Percentiles rank a stretch among this genome's conserved stretches.
Evolutionary conservation across 2,797 vertebrate genomes (phyloP).

Genomic region (Arrhamphus sclerolepis): DNA sequence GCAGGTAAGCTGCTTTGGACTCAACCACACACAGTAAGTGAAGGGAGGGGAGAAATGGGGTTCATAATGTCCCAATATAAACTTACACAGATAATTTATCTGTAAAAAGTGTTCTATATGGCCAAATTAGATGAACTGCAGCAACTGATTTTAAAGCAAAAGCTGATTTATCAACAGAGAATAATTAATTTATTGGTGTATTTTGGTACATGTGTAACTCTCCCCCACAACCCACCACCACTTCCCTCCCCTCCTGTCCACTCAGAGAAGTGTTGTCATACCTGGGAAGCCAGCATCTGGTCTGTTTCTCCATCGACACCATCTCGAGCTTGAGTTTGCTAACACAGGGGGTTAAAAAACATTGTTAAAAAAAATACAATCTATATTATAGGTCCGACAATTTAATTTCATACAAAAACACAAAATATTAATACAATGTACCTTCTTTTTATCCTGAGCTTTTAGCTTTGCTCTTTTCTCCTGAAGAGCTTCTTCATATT

Average conservation of each 20-base stretch:
- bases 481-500: slow-evolving; percentile 90
- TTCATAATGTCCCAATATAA: slow-evolving; percentile 31
- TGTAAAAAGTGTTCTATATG: not conserved
- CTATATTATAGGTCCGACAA: not conserved
- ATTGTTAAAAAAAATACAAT: not conserved
- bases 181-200: not conserved
- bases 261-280: slow-evolving; percentile 58
- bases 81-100: slow-evolving; percentile 8
- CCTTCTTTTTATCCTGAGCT: slow-evolving; percentile 67
- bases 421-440: slow-evolving; percentile 7
- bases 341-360: slow-evolving; percentile 20
- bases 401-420: not conserved
- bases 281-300: slow-evolving; percentile 76
- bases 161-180: not conserved
- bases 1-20: slow-evolving; percentile 80
- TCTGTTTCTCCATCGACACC: slow-evolving; percentile 73
- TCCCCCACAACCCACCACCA: too few species aligned
- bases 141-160: not conserved
- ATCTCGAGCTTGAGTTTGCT: slow-evolving; percentile 49
- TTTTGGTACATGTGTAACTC: not conserved
- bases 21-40: slow-evolving; percentile 60
- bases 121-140: not conserved
- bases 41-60: slow-evolving; percentile 24
- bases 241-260: slow-evolving; percentile 2
- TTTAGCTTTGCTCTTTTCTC: slow-evolving; percentile 86